Percentiles rank a stretch among this genome's conserved stretches.
Evolutionary conservation across 2,797 vertebrate genomes (phyloP).

Genomic region (Halcyon smyrnensis): DNA sequence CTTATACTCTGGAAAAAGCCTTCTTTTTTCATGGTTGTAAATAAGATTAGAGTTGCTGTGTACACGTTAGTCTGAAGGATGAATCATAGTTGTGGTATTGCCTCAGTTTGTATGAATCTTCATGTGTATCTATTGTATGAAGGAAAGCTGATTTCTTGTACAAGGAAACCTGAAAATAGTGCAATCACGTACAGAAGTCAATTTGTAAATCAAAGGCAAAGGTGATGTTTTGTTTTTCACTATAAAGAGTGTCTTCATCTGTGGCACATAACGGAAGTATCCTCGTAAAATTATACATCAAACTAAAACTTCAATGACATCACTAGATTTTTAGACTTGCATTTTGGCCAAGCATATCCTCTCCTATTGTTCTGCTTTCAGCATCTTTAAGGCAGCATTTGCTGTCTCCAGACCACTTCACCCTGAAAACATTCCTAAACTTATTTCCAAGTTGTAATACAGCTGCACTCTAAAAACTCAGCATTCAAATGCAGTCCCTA

Average conservation of each 20-base stretch:
- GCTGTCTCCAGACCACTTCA: neutral
- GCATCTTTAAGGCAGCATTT: neutral
- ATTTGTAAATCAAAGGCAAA: neutral
- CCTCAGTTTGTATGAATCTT: constrained; percentile 17
- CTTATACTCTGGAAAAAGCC: constrained; percentile 46
- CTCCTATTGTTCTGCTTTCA: neutral
- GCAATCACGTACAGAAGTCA: neutral
- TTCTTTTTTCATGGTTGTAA: constrained; percentile 59
- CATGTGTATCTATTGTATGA: neutral
- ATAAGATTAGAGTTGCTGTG: constrained; percentile 59
- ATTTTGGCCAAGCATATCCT: neutral
- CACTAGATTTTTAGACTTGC: neutral
- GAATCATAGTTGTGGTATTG: constrained; percentile 20
- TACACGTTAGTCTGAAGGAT: constrained; percentile 13
- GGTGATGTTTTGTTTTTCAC: neutral
- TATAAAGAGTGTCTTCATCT: neutral
- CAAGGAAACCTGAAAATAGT: neutral
- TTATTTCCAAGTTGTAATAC: neutral
- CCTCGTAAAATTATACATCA: neutral
- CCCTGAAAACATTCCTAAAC: constrained; percentile 3
- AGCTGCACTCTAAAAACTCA: neutral
- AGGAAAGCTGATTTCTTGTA: neutral
- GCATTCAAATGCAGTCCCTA: neutral
- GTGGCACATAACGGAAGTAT: neutral
- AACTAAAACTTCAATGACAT: neutral